These are phyloP conservation scores for Nyctibius bracteatus DNA, from an alignment of 2,113 vertebrate genomes.

Conservation along the genomic window DNA sequence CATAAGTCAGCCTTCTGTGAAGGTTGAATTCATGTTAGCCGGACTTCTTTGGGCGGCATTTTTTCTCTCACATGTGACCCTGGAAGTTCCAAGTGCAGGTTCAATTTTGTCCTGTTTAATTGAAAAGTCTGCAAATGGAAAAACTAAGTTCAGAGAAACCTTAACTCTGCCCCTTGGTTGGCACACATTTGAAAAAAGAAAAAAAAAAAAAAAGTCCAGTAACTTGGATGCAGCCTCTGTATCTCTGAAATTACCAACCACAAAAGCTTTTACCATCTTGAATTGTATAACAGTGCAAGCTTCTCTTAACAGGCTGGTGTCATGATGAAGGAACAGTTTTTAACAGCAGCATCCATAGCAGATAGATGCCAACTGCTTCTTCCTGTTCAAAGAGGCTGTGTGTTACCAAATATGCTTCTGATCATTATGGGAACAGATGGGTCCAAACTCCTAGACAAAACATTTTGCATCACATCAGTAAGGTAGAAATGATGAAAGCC, in stretches of 20 bases:
- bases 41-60: neutral
- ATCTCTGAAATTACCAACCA: neutral
- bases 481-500: neutral
- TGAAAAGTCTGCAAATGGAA: neutral
- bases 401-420: neutral
- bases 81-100: neutral
- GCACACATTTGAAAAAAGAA: neutral
- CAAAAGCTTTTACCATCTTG: slow-evolving; percentile 13
- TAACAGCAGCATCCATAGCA: neutral
- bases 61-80: neutral
- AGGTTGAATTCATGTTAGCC: neutral
- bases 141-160: neutral
- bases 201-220: neutral
- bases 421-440: slow-evolving; percentile 23
- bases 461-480: neutral
- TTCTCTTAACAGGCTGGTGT: neutral
- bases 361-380: slow-evolving; percentile 21
- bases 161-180: neutral
- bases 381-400: neutral
- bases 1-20: neutral
- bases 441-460: slow-evolving; percentile 19
- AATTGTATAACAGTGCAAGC: neutral
- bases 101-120: neutral
- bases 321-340: neutral
- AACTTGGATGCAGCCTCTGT: neutral